Percentiles rank a stretch among this genome's conserved stretches.
Conservation (phyloP, 2,888 invertebrate genomes). For the Aelia acuminata region DNA sequence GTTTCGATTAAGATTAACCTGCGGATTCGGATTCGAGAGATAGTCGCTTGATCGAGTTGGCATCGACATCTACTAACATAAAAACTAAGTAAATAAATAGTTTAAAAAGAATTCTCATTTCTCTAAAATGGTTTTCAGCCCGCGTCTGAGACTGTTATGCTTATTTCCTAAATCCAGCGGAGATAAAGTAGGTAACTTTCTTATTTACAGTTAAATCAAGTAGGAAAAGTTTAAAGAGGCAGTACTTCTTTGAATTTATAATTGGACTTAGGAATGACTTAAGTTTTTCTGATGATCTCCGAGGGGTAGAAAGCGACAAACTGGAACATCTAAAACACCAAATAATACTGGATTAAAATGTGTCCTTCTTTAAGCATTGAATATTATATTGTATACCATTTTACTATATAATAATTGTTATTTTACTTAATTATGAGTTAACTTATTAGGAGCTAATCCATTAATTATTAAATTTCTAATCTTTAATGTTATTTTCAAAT, state of each 20-base stretch:
- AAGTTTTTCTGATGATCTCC: slow-evolving; percentile 11
- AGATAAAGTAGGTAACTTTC: slow-evolving; percentile 1
- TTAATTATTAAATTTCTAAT: no score
- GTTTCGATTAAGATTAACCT: no score
- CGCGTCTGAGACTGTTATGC: background rate
- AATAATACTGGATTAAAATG: background rate
- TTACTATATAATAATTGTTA: no score
- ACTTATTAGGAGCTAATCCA: no score
- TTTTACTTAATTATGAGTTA: no score
- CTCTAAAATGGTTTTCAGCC: background rate
- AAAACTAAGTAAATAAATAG: no score
- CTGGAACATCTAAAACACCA: background rate
- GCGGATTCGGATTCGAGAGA: no score
- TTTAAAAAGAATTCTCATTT: background rate
- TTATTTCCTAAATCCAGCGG: slow-evolving; percentile 4
- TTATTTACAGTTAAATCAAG: slow-evolving; percentile 15
- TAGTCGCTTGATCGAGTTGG: no score
- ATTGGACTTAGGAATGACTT: slow-evolving; percentile 16
- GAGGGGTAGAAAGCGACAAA: background rate
- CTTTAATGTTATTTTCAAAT: no score
- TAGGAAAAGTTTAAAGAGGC: slow-evolving; percentile 26
- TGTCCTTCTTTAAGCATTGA: background rate
- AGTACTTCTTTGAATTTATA: slow-evolving; percentile 5
- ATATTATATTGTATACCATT: background rate
- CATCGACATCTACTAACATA: no score